Evolutionary conservation across 2,113 vertebrate species (phyloP).

Genomic region (Dolichotis patagonum): DNA sequence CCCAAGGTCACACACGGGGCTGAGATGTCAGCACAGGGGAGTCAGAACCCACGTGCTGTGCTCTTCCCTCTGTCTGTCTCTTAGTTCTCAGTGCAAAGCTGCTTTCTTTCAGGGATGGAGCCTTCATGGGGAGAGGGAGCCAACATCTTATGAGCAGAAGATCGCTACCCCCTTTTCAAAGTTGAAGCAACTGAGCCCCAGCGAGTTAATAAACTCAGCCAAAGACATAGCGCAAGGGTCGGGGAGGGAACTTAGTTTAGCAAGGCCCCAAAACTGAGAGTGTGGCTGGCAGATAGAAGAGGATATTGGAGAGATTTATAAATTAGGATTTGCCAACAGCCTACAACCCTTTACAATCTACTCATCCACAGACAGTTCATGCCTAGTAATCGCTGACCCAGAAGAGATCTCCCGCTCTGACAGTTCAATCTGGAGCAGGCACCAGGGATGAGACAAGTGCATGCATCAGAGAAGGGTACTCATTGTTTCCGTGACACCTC

Average conservation of each 20-base stretch:
- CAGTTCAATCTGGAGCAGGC: neutral
- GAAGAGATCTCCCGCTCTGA: neutral
- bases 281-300: neutral
- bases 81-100: neutral
- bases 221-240: neutral
- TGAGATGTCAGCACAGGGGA: neutral
- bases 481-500: neutral
- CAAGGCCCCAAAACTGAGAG: neutral
- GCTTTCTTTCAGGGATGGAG: neutral
- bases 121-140: neutral
- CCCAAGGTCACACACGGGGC: neutral
- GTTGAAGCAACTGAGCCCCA: neutral
- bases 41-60: neutral
- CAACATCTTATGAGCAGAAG: neutral
- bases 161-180: neutral
- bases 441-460: neutral
- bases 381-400: neutral
- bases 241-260: neutral
- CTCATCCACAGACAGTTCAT: neutral
- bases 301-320: neutral
- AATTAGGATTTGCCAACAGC: neutral
- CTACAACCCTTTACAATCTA: neutral
- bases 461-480: neutral
- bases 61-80: neutral
- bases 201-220: neutral